Evolutionary conservation across 1,140 invertebrate genomes (phyloP), one percentile per base, ranked within the genome.

Genomic region (Cephus cinctus): DNA sequence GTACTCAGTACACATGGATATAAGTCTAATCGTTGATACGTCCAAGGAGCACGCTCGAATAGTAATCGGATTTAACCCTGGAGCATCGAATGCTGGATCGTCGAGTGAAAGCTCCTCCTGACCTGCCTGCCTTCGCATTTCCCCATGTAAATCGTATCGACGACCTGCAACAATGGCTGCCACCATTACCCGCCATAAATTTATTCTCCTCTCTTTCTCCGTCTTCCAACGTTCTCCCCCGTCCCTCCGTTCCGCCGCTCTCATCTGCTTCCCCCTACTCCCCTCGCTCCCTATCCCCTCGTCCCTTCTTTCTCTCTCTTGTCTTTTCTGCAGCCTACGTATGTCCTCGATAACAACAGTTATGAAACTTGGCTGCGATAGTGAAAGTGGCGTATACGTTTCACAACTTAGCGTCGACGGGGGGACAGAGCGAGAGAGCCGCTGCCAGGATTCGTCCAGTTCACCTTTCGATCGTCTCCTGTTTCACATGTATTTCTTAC

Each of bases 321-420:
- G 8, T 12, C 39, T 25, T 23, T 41, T 25, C 20, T 16, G 39
- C 30, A 22, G 12, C 19, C 21, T 59, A 62, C 53, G 59, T 65
- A 64, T 66, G 65, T 63, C 68, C 68, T 68, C 68, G 63, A 68
- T 71, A 71, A 71, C 65, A 71, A 68, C 65, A 64, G 65, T 71
- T 71, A 68, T 65, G 64, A 68, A 71, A 71, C 64, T 61, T 61
- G 60, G 47, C 61, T 60, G 62, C 62, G 68, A 68, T 68, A 71
- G 68, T 71, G 68, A 71, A 71, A 71, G 68, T 71, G 68, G 68
- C 64, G 63, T 59, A 54, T 58, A 58, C 61, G 57, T 67, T 67
- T 67, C 65, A 63, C 67, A 67, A 69, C 59, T 60, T 47, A 46
- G 57, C 52, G 54, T 57, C 56, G 58, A 56, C 60, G 57, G 45